Percentiles rank a stretch among this genome's conserved stretches.
Conservation (phyloP, 1,140 invertebrate genomes). For the Brachionus koreanus region DNA sequence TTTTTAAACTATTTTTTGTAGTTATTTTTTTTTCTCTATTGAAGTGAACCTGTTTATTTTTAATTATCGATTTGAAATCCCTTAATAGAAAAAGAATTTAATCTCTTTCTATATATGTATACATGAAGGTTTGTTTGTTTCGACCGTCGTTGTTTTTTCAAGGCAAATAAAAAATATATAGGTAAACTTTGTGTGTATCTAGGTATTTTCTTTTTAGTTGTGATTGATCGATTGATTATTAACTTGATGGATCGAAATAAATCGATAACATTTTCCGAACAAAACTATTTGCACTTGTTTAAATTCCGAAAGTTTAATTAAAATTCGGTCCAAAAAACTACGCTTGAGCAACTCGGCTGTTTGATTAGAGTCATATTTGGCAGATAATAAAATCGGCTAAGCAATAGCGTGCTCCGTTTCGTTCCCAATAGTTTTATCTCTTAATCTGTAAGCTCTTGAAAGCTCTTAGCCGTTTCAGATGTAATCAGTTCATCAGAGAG, state of each 20-base stretch:
- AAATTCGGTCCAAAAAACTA: not conserved
- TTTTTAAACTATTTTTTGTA: not conserved
- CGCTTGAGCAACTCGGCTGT: not conserved
- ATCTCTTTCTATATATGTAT: too few species aligned
- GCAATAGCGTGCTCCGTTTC: not conserved
- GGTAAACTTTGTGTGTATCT: conserved; percentile 19
- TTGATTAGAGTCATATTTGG: not conserved
- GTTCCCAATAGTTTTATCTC: not conserved
- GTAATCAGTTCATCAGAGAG: not conserved
- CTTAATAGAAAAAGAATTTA: conserved; percentile 33
- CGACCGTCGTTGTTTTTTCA: conserved; percentile 28
- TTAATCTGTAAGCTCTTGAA: not conserved
- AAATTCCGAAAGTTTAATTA: not conserved
- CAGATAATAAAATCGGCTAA: not conserved
- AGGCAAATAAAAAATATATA: conserved; percentile 27
- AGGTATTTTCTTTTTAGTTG: not conserved
- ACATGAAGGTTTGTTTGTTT: conserved; percentile 23
- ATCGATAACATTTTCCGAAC: conserved; percentile 9
- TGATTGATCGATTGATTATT: conserved; percentile 39
- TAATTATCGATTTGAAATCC: conserved; percentile 40
- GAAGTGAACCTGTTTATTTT: conserved; percentile 39
- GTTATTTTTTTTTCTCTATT: not conserved
- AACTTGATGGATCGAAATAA: conserved; percentile 20
- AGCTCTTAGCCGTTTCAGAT: not conserved
- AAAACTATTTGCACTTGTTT: conserved; percentile 17